Conservation (phyloP, 2,113 vertebrate species). For the Condylura cristata region DNA sequence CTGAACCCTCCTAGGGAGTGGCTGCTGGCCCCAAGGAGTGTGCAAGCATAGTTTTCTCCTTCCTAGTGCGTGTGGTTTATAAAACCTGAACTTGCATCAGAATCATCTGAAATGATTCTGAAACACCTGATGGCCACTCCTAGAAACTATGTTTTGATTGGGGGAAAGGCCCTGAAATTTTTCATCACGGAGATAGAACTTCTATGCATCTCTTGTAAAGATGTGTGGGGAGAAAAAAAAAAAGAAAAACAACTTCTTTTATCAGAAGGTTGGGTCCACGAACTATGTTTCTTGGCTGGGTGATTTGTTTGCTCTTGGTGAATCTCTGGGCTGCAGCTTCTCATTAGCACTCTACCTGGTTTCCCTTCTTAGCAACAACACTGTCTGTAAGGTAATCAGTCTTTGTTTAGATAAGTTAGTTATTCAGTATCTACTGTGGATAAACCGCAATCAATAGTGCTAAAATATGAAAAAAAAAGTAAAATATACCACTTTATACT, state of each 20-base stretch:
- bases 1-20: neutral
- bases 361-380: neutral
- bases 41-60: neutral
- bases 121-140: neutral
- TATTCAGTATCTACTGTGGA: neutral
- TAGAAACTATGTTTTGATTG: neutral
- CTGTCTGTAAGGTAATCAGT: neutral
- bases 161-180: neutral
- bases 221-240: neutral
- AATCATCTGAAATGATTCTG: neutral
- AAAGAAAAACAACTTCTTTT: neutral
- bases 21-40: neutral
- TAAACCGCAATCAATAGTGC: neutral
- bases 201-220: neutral
- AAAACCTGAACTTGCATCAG: neutral
- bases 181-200: neutral
- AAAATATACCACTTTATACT: neutral
- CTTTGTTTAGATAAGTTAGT: neutral
- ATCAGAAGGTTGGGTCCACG: neutral
- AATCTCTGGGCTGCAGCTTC: rapidly evolving
- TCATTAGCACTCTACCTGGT: neutral
- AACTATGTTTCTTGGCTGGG: neutral
- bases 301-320: neutral
- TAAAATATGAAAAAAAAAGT: neutral
- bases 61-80: neutral